phyloP scores from a whole-genome alignment of 2,888 invertebrate genomes.

The Epistrophella euchroma region DNA sequence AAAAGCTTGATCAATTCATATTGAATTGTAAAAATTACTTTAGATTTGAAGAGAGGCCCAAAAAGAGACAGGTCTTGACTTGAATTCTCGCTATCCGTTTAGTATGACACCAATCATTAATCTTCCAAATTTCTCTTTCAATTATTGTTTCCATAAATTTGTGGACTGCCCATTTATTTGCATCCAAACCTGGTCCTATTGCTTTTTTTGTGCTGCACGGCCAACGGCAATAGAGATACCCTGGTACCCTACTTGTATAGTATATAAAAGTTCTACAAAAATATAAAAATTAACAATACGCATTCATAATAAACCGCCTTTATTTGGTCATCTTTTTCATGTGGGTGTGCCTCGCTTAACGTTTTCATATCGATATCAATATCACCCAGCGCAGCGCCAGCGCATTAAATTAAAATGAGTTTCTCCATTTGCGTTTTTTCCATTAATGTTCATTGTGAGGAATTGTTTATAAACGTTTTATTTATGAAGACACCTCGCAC shows the following conservation, averaged over 20 bases:
- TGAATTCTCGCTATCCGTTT: not conserved
- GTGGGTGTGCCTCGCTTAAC: constrained; percentile 12
- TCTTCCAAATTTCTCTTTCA: not conserved
- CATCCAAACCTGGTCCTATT: not conserved
- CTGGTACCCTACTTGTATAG: not conserved
- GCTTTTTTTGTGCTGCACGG: not conserved
- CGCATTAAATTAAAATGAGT: not conserved
- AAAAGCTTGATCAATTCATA: too few relatives aligned
- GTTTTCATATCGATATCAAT: not conserved
- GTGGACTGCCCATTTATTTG: not conserved
- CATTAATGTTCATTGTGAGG: not conserved
- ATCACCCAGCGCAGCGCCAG: not conserved
- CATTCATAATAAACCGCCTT: constrained; percentile 13
- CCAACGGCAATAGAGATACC: not conserved
- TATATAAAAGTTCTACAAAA: not conserved
- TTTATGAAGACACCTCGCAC: constrained; percentile 1
- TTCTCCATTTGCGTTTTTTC: constrained; percentile 9
- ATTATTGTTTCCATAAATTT: not conserved
- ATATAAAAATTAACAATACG: not conserved
- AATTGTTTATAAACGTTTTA: not conserved
- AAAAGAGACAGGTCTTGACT: not conserved
- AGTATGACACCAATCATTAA: not conserved
- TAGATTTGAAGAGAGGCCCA: not conserved
- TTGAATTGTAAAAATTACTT: too few relatives aligned
- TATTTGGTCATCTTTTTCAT: constrained; percentile 25